These are phyloP conservation scores for Aptenodytes forsteri DNA, from an alignment of 2,113 vertebrate genomes.

Conservation along the genomic window DNA sequence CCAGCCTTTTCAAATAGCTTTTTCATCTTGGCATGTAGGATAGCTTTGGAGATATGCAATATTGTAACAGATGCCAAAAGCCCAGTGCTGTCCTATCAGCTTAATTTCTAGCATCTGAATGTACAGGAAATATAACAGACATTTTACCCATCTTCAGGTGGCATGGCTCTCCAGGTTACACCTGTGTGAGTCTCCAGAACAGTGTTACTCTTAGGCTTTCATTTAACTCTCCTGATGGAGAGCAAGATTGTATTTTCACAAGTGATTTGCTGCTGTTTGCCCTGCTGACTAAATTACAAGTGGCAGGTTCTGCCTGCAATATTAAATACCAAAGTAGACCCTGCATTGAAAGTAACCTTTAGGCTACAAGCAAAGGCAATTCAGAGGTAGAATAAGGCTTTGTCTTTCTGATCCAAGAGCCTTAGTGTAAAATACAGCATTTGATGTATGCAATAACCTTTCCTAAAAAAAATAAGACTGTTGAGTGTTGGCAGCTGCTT, in stretches of 20 bases:
- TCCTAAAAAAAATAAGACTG: neutral
- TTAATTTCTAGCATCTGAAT: neutral
- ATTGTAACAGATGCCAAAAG: neutral
- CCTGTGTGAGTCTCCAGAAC: neutral
- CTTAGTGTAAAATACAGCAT: neutral
- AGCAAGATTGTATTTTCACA: neutral
- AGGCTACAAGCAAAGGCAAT: neutral
- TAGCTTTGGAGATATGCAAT: neutral
- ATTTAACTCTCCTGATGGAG: neutral
- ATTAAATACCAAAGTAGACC: neutral
- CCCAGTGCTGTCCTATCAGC: neutral
- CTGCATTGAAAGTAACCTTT: neutral
- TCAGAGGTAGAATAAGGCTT: neutral
- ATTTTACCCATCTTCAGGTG: neutral
- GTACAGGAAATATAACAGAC: neutral
- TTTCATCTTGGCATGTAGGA: neutral
- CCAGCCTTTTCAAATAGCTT: neutral
- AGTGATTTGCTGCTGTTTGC: neutral
- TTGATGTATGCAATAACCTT: neutral
- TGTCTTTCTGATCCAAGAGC: neutral
- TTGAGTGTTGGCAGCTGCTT: neutral
- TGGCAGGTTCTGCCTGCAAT: conserved; percentile 16
- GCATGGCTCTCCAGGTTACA: neutral
- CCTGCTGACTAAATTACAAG: conserved; percentile 24
- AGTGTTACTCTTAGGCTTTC: neutral